Base-by-base conservation (phyloP, 1,140 invertebrate genomes). In the Heliconius congener region DNA sequence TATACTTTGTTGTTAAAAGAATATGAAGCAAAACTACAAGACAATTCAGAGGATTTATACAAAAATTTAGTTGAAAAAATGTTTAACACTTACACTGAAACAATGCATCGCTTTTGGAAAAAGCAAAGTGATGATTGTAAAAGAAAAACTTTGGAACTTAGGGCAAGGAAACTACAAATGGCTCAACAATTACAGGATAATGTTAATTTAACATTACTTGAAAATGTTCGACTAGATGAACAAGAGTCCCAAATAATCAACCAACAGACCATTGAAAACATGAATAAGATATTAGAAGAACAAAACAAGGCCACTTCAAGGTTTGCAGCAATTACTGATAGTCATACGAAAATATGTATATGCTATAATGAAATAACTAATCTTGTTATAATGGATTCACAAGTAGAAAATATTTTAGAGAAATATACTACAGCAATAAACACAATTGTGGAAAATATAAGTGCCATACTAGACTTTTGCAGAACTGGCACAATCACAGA, bases 391-490 rank as follows among this genome's bases (percentile, higher is more conserved):
- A 86, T 79, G 60, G 88, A 94, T 76, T 84, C 85, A 30, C 16
- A 84, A 27, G 88, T 83, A n/a, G 87, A 90, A 79, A 81, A 84
- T 66, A 82, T 91, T 11, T 85, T 83, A 81, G 84, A 91, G n/a
- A 94, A 93, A 79, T 92, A 90, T 84, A 83, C 89, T 71, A 73
- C 80, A 42, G 77, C 81, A 57, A 85, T 94, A 39, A 87, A 90
- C 71, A 84, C 83, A 71, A 84, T 94, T n/a, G 83, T 94, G 34
- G 79, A 76, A 46, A 93, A 91, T 77, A 95, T 96, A 76, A 94
- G 95, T 73, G 71, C 84, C 27, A 91, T 96, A 66, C 93, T 95
- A 82, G 94, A 95, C 72, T 95, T 94, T 81, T 95, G 95, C 86
- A 95, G 94, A 87, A 88, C 81, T 77, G 91, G 86, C 83, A 92